Evolutionary conservation across 2,797 vertebrate species (phyloP).

Genomic region (Peromyscus eremicus): DNA sequence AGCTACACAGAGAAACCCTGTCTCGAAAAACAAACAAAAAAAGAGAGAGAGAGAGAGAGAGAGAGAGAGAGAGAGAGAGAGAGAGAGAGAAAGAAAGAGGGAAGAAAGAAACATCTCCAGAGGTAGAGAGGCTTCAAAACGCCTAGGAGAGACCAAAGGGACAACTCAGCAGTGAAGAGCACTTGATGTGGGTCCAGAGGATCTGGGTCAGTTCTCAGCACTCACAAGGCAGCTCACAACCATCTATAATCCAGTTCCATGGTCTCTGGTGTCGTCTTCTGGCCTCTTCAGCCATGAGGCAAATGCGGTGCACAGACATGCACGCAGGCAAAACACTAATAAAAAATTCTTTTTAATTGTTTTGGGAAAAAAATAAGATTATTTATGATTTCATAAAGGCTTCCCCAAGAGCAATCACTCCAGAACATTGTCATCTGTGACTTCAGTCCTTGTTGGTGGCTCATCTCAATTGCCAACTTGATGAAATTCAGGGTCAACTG

Average conservation of each 20-base stretch:
- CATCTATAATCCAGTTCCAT: not conserved
- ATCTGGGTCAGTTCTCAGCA: not conserved
- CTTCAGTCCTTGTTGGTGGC: not conserved
- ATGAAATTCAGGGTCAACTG: not conserved
- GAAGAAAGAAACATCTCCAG: not conserved
- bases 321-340: not conserved
- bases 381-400: conserved; percentile 2
- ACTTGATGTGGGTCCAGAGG: not conserved
- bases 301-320: not conserved
- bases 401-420: not conserved
- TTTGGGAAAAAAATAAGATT: not conserved
- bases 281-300: not conserved
- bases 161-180: not conserved
- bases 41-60: too few species aligned
- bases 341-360: not conserved
- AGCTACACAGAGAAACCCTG: too few species aligned
- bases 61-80: too few species aligned
- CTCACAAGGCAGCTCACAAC: not conserved
- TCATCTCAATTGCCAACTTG: not conserved
- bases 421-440: not conserved
- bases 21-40: too few species aligned
- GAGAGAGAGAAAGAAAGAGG: too few species aligned
- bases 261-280: not conserved
- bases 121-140: not conserved
- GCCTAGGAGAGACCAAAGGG: not conserved